A percentile compares a stretch with the other conserved stretches of the same genome.
phyloP scores from a whole-genome alignment of 2,888 invertebrate species.

The Mimumesa dahlbomi region DNA sequence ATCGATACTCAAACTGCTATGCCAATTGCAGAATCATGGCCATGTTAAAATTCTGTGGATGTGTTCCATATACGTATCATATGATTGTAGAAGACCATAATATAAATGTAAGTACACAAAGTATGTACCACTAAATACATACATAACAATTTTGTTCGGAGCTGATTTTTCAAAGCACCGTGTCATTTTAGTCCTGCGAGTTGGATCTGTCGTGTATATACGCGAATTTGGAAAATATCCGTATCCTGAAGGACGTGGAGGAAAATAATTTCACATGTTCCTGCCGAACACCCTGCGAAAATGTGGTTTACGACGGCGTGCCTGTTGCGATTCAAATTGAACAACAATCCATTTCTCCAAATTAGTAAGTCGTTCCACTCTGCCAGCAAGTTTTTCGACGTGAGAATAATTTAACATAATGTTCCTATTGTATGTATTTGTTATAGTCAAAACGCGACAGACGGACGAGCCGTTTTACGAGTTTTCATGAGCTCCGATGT shows the following conservation, averaged over 20 bases:
- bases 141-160: no score
- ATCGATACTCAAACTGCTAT: slow-evolving; percentile 73
- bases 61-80: slow-evolving; percentile 72
- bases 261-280: slow-evolving; percentile 33
- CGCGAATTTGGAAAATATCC: neutral
- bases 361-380: slow-evolving; percentile 35
- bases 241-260: slow-evolving; percentile 9
- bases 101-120: slow-evolving; percentile 36
- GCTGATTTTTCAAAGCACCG: neutral
- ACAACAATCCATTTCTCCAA: neutral
- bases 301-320: slow-evolving; percentile 8
- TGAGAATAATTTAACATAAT: no score
- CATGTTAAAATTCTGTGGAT: slow-evolving; percentile 67
- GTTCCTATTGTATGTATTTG: no score
- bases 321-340: neutral
- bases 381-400: no score
- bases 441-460: slow-evolving; percentile 31
- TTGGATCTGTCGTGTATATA: slow-evolving; percentile 34
- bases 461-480: slow-evolving; percentile 27
- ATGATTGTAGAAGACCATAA: slow-evolving; percentile 55
- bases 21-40: slow-evolving; percentile 66
- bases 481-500: slow-evolving; percentile 44
- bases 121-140: no score
- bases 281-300: slow-evolving; percentile 39
- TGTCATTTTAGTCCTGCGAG: slow-evolving; percentile 36